A percentile compares a stretch with the other conserved stretches of the same genome.
These are phyloP conservation scores for Chalcis sispes DNA, from an alignment of 2,888 invertebrate species.

Conservation along the genomic window DNA sequence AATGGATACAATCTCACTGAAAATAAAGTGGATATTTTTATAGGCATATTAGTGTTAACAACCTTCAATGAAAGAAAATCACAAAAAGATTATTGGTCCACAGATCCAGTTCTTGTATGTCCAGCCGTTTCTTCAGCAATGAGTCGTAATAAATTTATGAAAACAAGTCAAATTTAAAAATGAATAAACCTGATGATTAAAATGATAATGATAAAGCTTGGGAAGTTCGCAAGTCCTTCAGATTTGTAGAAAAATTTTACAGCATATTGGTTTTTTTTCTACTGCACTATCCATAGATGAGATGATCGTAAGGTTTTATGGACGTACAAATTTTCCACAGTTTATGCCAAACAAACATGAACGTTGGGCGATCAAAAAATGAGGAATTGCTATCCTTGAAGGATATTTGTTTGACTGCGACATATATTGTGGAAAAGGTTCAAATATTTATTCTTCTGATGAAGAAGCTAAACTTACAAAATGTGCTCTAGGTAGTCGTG, in stretches of 20 bases:
- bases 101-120: constrained; percentile 15
- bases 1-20: constrained; percentile 9
- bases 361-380: constrained; percentile 53
- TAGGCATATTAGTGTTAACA: constrained; percentile 21
- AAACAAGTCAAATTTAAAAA: constrained; percentile 16
- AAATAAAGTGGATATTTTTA: constrained; percentile 17
- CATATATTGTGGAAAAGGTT: constrained; percentile 50
- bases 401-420: constrained; percentile 54
- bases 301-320: constrained; percentile 56
- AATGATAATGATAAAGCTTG: no score
- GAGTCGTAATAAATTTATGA: background rate
- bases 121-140: constrained; percentile 22
- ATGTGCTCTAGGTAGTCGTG: no score
- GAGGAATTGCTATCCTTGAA: constrained; percentile 46
- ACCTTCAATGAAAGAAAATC: constrained; percentile 27
- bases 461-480: constrained; percentile 5
- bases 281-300: constrained; percentile 51
- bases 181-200: constrained; percentile 32
- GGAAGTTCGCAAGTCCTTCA: constrained; percentile 43
- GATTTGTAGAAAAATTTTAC: constrained; percentile 54
- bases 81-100: constrained; percentile 37
- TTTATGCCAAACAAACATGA: constrained; percentile 54
- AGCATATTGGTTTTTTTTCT: constrained; percentile 48
- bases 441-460: constrained; percentile 7
- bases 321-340: constrained; percentile 33